Evolutionary conservation across 2,113 vertebrate genomes (phyloP).

Genomic region (Perca fluviatilis): DNA sequence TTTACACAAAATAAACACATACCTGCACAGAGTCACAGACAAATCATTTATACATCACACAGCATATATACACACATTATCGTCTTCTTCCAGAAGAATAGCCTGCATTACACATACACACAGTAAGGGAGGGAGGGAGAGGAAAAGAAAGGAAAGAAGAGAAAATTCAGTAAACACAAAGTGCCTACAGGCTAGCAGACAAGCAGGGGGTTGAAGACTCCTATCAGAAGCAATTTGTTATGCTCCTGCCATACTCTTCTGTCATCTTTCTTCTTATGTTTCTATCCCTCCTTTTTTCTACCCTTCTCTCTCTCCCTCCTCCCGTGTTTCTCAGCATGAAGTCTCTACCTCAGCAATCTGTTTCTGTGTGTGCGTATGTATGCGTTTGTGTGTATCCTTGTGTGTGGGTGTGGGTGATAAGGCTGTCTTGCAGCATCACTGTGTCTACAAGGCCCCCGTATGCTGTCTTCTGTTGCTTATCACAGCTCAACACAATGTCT

Average conservation of each 20-base stretch:
- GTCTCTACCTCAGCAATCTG: conserved; percentile 74
- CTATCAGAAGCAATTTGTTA: conserved; percentile 80
- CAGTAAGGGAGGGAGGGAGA: conserved; percentile 20
- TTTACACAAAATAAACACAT: not conserved
- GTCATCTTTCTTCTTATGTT: conserved; percentile 71
- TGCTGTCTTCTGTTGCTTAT: conserved; percentile 79
- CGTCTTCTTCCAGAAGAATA: conserved; percentile 10
- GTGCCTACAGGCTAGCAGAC: conserved; percentile 72
- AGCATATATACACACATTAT: conserved; percentile 10
- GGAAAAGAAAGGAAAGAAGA: conserved; percentile 36
- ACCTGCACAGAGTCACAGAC: conserved; percentile 2
- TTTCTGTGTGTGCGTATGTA: not conserved
- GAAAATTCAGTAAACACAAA: conserved; percentile 71
- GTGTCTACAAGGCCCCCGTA: conserved; percentile 78
- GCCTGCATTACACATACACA: conserved; percentile 22
- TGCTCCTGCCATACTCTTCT: conserved; percentile 73
- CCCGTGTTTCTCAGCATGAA: conserved; percentile 69
- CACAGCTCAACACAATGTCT: conserved; percentile 80
- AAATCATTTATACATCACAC: conserved; percentile 14
- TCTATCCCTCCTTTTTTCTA: conserved; percentile 54
- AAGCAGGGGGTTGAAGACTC: conserved; percentile 74
- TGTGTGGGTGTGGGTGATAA: conserved; percentile 78
- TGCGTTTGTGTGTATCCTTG: conserved; percentile 39
- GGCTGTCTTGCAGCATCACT: conserved; percentile 79
- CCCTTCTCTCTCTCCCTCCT: conserved; percentile 52